phyloP scores from a whole-genome alignment of 1,140 invertebrate species.

The Nephila pilipes region DNA sequence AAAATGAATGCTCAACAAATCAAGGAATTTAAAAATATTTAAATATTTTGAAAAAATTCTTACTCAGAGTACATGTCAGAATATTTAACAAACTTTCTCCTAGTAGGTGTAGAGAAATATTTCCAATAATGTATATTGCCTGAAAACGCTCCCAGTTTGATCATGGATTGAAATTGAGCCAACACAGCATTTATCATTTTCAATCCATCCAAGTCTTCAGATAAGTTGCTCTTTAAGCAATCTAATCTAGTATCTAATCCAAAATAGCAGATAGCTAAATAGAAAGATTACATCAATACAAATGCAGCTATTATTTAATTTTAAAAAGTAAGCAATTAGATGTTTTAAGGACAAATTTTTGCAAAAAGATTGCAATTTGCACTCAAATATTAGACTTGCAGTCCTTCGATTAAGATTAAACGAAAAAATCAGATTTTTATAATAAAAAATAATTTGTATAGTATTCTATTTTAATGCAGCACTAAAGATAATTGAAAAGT shows the following conservation, averaged over 20 bases:
- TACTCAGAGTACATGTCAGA: slow-evolving; percentile 72
- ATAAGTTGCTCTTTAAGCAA: slow-evolving; percentile 77
- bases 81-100: slow-evolving; percentile 66
- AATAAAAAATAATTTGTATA: no score
- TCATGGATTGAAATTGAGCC: slow-evolving; percentile 86
- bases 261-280: slow-evolving; percentile 78
- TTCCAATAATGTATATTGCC: slow-evolving; percentile 87
- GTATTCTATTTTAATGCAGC: no score
- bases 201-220: slow-evolving; percentile 84
- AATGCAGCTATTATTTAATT: background rate
- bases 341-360: no score
- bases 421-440: no score
- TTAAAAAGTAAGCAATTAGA: no score
- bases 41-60: background rate
- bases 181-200: slow-evolving; percentile 88
- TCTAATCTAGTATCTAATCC: slow-evolving; percentile 79
- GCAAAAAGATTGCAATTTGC: no score
- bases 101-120: slow-evolving; percentile 86
- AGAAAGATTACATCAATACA: background rate
- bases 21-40: background rate
- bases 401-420: no score
- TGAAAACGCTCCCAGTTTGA: slow-evolving; percentile 91
- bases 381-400: no score
- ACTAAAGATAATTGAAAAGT: no score
- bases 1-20: background rate